Conservation (phyloP, 2,113 vertebrate genomes). For the Calypte anna region DNA sequence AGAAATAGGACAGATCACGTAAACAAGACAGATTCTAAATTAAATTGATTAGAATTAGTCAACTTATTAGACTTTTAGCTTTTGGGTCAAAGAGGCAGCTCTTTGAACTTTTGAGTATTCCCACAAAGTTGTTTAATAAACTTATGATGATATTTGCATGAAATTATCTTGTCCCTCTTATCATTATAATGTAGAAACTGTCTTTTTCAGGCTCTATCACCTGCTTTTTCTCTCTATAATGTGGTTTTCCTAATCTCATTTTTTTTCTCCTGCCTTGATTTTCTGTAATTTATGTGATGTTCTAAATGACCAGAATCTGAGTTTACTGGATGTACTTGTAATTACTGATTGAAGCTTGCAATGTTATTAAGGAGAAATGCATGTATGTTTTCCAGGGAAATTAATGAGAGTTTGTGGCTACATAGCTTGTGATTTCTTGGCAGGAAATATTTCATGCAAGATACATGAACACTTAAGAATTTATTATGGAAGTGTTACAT, state of each 20-base stretch:
- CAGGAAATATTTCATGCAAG: not conserved
- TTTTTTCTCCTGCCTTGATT: not conserved
- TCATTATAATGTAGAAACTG: not conserved
- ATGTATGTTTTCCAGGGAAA: not conserved
- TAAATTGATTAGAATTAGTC: not conserved
- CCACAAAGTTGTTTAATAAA: not conserved
- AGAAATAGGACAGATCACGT: not conserved
- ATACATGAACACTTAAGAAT: not conserved
- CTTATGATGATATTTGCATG: not conserved
- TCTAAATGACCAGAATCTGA: not conserved
- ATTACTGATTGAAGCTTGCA: not conserved
- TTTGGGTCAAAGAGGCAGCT: not conserved
- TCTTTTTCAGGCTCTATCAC: not conserved
- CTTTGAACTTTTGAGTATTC: not conserved
- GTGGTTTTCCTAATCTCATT: not conserved
- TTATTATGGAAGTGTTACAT: not conserved
- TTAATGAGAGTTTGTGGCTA: not conserved
- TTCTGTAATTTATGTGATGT: not conserved
- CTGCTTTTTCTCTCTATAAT: not conserved
- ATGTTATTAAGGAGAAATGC: not conserved
- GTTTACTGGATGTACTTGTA: not conserved
- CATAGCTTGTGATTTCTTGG: not conserved
- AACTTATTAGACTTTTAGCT: not conserved
- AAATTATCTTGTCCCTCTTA: not conserved
- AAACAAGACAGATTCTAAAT: not conserved